Percentiles rank a stretch among this genome's conserved stretches.
Evolutionary conservation across 2,888 invertebrate species (phyloP).

Genomic region (Cephus runcator): DNA sequence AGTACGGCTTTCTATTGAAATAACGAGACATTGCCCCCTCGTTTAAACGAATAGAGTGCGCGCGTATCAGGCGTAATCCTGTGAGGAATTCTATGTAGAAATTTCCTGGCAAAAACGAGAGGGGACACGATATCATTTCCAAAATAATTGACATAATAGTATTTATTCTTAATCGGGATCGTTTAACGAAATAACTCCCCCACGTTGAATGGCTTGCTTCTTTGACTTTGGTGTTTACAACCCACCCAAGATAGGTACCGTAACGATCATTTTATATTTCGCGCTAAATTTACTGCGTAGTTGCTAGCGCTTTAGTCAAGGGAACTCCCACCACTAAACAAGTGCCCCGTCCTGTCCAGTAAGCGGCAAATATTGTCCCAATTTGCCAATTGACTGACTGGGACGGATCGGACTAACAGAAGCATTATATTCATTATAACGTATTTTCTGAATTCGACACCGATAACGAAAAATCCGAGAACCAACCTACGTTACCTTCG

Average conservation of each 20-base stretch:
- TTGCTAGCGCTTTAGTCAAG: too few relatives aligned
- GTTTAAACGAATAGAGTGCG: not conserved
- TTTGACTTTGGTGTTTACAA: not conserved
- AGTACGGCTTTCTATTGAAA: slow-evolving; percentile 20
- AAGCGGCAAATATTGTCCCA: too few relatives aligned
- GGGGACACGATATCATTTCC: not conserved
- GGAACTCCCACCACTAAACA: too few relatives aligned
- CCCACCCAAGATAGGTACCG: not conserved
- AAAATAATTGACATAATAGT: not conserved
- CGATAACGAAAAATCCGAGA: too few relatives aligned
- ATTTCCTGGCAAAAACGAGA: not conserved
- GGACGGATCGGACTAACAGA: too few relatives aligned
- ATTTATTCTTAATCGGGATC: not conserved
- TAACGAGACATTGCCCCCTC: slow-evolving; percentile 22
- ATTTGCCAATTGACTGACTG: too few relatives aligned
- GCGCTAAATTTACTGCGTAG: too few relatives aligned
- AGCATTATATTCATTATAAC: too few relatives aligned
- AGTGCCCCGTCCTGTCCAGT: too few relatives aligned
- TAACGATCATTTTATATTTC: too few relatives aligned
- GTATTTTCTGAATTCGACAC: too few relatives aligned
- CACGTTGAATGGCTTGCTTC: not conserved
- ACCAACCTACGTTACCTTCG: too few relatives aligned
- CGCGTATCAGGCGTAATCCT: not conserved
- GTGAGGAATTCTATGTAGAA: not conserved
- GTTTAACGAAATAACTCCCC: not conserved